Evolutionary conservation across 1,140 invertebrate genomes (phyloP).

Genomic region (Conus betulinus): DNA sequence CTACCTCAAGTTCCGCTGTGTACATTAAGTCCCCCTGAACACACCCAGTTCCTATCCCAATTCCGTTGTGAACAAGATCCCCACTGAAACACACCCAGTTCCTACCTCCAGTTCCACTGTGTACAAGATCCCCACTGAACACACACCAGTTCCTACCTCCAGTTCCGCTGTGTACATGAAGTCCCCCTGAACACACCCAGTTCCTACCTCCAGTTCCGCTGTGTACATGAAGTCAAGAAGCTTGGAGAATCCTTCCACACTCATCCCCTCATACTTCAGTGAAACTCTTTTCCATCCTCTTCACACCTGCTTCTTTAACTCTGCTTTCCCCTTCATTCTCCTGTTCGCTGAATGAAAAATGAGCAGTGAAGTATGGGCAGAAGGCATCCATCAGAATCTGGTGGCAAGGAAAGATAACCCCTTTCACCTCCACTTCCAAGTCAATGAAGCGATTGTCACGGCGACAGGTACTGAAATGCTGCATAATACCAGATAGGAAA

Average conservation of each 20-base stretch:
- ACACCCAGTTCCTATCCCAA: no score
- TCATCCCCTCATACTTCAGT: conserved; percentile 25
- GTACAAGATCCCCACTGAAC: conserved; percentile 15
- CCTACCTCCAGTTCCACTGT: conserved; percentile 27
- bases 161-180: no score
- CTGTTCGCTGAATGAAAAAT: conserved; percentile 31
- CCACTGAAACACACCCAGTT: no score
- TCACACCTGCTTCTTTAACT: no score
- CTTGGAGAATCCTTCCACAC: conserved; percentile 25
- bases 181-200: no score
- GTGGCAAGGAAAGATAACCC: conserved; percentile 36
- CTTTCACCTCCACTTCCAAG: conserved; percentile 39
- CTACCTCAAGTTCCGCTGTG: conserved; percentile 28
- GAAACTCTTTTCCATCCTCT: neutral
- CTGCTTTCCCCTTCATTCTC: neutral
- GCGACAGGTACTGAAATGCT: conserved; percentile 35
- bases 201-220: conserved; percentile 26
- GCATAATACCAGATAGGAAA: neutral
- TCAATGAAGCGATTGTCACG: conserved; percentile 27
- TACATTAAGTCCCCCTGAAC: conserved; percentile 17
- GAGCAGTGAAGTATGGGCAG: conserved; percentile 39
- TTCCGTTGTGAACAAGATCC: no score
- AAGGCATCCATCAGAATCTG: conserved; percentile 39
- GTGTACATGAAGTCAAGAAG: conserved; percentile 43
- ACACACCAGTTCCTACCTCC: no score